Base-by-base conservation (phyloP, 23 tunicate genomes). In the Styela plicata region DNA sequence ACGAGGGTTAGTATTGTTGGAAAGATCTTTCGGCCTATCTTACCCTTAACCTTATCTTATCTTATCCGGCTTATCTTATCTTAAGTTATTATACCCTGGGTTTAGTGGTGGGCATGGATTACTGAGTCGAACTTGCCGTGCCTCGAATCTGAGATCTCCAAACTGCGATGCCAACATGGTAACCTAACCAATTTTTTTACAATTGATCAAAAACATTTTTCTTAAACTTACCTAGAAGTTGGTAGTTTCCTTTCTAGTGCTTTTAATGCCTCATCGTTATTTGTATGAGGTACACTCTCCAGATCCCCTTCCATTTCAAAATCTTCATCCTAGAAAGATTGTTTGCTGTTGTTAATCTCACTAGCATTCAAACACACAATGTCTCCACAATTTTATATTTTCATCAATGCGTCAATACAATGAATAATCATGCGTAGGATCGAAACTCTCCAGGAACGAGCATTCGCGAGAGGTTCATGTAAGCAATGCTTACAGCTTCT, bases 221-320 rank as follows among this genome's bases (percentile, higher is more conserved):
- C 33, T 67, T 17, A 80, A 35, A 19, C 35, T 69, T 86, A 88
- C 98, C 99, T 80, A 33, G 93, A 84, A 23, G 92, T 87, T 28
- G 99, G 99, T 35, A 96, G 82, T 80, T 96, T 96, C 36, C 80
- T 75, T 26, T 95, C 83, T 18, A 96, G 79, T 2, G 90, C 99
- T 63, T 91, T 93, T 21, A 96, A 83, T 28, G 99, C 97, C 73
- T 91, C 97, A 63, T 96, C 99, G 32, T 93, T 91, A 78, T 85
- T 91, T 22, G 91, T 83, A 28, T 87, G 83, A 19, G 90, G 88
- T 3, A 93, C 93, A 69, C 93, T 88, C 36, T 90, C 98, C 77
- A 64, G 82, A 68, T 93, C 98, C 2, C 92, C 98, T 24, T 84
- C 91, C 35, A 78, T 86, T 30, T 83, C 87, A 34, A 75, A 80